Conservation (phyloP, 2,888 invertebrate genomes). For the Eilema caniola region DNA sequence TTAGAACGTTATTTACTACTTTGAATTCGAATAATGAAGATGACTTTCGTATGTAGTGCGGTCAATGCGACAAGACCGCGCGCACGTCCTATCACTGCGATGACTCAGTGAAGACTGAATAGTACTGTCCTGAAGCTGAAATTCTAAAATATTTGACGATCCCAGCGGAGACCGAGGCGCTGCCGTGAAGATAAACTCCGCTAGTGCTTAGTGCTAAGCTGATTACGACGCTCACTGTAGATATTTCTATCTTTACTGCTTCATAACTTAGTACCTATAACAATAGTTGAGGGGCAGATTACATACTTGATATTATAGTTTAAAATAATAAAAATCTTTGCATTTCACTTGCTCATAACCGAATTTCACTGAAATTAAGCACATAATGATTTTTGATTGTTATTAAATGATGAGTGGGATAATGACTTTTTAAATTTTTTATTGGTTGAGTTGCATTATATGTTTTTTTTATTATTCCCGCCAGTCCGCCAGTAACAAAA, state of each 20-base stretch:
- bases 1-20: constrained; percentile 17
- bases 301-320: no score
- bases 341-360: no score
- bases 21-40: constrained; percentile 45
- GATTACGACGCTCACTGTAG: constrained; percentile 65
- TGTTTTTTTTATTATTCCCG: no score
- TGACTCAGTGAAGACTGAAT: constrained; percentile 70
- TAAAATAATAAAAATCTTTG: no score
- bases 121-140: constrained; percentile 51
- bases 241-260: constrained; percentile 48
- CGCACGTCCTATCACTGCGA: constrained; percentile 63
- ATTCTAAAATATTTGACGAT: constrained; percentile 64
- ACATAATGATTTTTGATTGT: no score
- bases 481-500: no score
- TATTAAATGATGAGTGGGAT: no score
- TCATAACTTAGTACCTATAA: constrained; percentile 38
- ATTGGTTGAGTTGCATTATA: no score
- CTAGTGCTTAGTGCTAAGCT: constrained; percentile 72
- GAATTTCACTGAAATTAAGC: no score
- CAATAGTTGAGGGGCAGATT: constrained; percentile 13
- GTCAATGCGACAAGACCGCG: constrained; percentile 31
- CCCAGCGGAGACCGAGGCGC: constrained; percentile 58
- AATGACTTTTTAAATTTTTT: no score
- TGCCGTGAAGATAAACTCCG: constrained; percentile 67
- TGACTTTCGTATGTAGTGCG: constrained; percentile 57